Conservation (phyloP, 2,797 vertebrate species). For the Hydrolagus colliei region DNA sequence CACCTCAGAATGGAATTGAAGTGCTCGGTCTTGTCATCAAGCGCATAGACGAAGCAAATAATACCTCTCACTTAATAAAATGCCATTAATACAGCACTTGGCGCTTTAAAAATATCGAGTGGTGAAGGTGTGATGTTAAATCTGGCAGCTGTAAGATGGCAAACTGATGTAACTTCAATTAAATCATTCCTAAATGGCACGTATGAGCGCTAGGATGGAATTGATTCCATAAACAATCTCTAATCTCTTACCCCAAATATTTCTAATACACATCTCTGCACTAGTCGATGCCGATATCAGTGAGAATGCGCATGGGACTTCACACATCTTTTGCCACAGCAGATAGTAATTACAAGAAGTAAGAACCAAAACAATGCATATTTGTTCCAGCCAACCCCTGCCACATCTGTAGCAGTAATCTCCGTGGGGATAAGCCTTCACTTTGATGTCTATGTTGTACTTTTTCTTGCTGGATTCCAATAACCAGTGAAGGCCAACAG, state of each 20-base stretch:
- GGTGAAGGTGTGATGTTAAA: background rate
- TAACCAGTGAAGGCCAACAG: conserved; percentile 30
- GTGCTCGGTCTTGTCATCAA: conserved; percentile 10
- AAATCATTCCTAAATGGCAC: conserved; percentile 23
- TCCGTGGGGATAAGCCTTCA: conserved; percentile 60
- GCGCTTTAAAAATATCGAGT: background rate
- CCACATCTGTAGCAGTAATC: conserved; percentile 49
- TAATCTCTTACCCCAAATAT: conserved; percentile 18
- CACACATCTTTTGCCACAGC: conserved; percentile 20
- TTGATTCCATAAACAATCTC: conserved; percentile 6
- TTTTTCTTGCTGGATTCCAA: conserved; percentile 42
- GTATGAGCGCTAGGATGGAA: conserved; percentile 8
- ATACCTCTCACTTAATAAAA: conserved; percentile 8
- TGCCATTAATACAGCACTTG: background rate
- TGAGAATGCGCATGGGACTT: conserved; percentile 9
- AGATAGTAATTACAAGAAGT: conserved; percentile 31
- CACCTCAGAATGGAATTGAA: background rate
- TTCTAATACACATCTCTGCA: background rate
- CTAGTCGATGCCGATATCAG: background rate
- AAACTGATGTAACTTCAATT: conserved; percentile 21
- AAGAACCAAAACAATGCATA: conserved; percentile 31
- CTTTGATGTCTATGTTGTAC: conserved; percentile 60
- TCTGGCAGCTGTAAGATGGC: conserved; percentile 22
- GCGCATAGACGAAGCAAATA: background rate
- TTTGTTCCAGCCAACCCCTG: conserved; percentile 32